Percentiles rank a stretch among this genome's conserved stretches.
Conservation (phyloP, 2,888 invertebrate species). For the Euproctis similis region DNA sequence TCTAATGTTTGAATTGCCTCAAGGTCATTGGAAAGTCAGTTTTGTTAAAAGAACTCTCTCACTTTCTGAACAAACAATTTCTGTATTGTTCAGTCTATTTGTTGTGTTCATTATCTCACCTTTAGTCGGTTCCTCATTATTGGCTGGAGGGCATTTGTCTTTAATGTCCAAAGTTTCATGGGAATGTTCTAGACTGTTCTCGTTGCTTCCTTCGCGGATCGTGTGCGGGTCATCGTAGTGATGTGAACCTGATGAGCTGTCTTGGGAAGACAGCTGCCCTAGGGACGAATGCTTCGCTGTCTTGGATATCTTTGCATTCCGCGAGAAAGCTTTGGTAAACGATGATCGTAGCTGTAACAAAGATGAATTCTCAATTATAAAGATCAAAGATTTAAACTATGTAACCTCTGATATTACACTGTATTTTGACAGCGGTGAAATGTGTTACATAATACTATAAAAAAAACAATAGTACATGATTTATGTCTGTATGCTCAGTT, state of each 20-base stretch:
- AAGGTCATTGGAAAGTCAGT: too few species aligned
- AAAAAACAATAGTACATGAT: constrained; percentile 2
- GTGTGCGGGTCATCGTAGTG: constrained; percentile 71
- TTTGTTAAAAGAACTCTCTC: not conserved
- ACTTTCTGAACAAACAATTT: constrained; percentile 1
- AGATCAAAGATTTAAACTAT: constrained; percentile 1
- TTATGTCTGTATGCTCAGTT: constrained; percentile 3
- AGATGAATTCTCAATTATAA: constrained; percentile 8
- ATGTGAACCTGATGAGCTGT: constrained; percentile 66
- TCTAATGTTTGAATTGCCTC: too few species aligned
- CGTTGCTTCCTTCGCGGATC: constrained; percentile 70
- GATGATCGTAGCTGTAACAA: constrained; percentile 88
- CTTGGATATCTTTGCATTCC: constrained; percentile 86
- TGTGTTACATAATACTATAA: constrained; percentile 4
- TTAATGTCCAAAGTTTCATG: constrained; percentile 63
- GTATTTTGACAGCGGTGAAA: constrained; percentile 4
- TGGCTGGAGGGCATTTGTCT: constrained; percentile 48
- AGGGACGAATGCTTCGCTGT: constrained; percentile 75
- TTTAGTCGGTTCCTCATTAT: constrained; percentile 63
- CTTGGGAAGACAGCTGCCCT: constrained; percentile 71
- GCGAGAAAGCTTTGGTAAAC: constrained; percentile 97
- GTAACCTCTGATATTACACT: constrained; percentile 3
- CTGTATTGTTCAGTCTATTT: constrained; percentile 31
- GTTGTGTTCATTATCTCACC: constrained; percentile 35
- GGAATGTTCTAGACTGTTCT: constrained; percentile 71